A percentile compares a stretch with the other conserved stretches of the same genome.
Conservation (phyloP, 2,113 vertebrate genomes). For the Reinhardtius hippoglossoides region DNA sequence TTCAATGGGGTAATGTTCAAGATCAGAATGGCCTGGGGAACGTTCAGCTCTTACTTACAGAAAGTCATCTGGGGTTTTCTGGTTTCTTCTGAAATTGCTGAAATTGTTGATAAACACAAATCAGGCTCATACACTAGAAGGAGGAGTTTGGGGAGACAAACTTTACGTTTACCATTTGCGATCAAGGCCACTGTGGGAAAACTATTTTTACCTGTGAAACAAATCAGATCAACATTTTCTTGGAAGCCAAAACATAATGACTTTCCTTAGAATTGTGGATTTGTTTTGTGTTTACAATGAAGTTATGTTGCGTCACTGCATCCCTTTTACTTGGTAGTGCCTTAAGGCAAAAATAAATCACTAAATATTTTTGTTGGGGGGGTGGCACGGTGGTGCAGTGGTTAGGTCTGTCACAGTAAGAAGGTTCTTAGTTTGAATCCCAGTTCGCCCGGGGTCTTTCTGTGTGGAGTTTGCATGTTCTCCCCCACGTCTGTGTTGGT, state of each 20-base stretch:
- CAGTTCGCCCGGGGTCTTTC: no score
- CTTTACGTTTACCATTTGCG: slow-evolving; percentile 4
- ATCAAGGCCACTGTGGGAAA: slow-evolving; percentile 62
- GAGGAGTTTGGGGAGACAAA: slow-evolving; percentile 6
- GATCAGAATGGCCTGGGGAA: slow-evolving; percentile 28
- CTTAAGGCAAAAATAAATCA: no score
- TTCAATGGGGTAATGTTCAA: slow-evolving; percentile 1
- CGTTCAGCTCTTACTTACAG: slow-evolving; percentile 7
- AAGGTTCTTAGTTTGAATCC: not conserved
- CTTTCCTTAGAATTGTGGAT: slow-evolving; percentile 54
- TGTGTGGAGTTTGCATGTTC: not conserved
- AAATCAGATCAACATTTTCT: slow-evolving; percentile 61
- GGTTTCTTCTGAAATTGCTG: slow-evolving; percentile 16
- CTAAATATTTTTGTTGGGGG: no score
- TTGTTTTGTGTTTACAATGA: slow-evolving; percentile 2
- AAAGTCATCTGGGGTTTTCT: slow-evolving; percentile 11
- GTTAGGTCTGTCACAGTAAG: not conserved
- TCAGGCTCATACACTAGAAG: not conserved
- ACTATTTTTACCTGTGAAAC: slow-evolving; percentile 73
- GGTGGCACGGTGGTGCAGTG: no score
- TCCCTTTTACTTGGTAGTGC: no score
- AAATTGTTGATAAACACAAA: slow-evolving; percentile 31
- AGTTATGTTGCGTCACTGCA: no score
- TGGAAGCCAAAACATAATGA: slow-evolving; percentile 50
- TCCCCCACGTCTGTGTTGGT: no score